phyloP scores from a whole-genome alignment of 92 coral and sea anemone genomes.

The Blastomussa wellsi region DNA sequence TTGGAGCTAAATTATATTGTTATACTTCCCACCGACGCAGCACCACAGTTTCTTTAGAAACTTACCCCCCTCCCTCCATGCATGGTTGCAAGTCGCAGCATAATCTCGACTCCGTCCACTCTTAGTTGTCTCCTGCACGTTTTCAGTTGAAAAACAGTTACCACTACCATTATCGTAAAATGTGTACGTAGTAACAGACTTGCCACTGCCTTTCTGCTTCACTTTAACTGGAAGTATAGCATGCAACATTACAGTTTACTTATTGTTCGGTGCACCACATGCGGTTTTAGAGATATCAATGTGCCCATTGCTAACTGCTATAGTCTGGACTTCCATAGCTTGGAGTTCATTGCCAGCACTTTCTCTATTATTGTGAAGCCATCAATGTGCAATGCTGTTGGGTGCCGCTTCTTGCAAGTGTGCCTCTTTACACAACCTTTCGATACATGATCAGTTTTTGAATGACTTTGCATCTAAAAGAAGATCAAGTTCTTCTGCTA shows the following conservation, averaged over 20 bases:
- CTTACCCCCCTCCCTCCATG: slow-evolving; percentile 47
- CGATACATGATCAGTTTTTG: no score
- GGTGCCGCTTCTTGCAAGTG: no score
- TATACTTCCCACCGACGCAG: slow-evolving; percentile 64
- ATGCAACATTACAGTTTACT: slow-evolving; percentile 39
- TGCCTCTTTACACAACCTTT: no score
- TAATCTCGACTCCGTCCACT: slow-evolving; percentile 23
- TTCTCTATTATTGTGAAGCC: slow-evolving; percentile 4
- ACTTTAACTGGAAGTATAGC: slow-evolving; percentile 43
- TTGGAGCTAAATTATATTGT: slow-evolving; percentile 51
- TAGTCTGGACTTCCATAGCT: background rate
- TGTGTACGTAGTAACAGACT: slow-evolving; percentile 54
- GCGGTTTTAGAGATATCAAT: slow-evolving; percentile 11
- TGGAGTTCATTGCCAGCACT: background rate
- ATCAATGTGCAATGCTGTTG: slow-evolving; percentile 33
- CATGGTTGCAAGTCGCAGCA: slow-evolving; percentile 50
- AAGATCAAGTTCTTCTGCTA: no score
- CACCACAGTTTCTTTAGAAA: slow-evolving; percentile 39
- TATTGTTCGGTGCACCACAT: background rate
- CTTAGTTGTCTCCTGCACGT: slow-evolving; percentile 24
- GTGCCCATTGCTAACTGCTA: slow-evolving; percentile 5
- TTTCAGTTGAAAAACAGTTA: slow-evolving; percentile 67
- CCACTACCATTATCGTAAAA: slow-evolving; percentile 76
- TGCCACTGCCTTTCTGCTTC: slow-evolving; percentile 7
- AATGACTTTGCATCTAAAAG: no score